Conservation (phyloP, 2,797 vertebrate species). For the Melanotaenia nigrans region DNA sequence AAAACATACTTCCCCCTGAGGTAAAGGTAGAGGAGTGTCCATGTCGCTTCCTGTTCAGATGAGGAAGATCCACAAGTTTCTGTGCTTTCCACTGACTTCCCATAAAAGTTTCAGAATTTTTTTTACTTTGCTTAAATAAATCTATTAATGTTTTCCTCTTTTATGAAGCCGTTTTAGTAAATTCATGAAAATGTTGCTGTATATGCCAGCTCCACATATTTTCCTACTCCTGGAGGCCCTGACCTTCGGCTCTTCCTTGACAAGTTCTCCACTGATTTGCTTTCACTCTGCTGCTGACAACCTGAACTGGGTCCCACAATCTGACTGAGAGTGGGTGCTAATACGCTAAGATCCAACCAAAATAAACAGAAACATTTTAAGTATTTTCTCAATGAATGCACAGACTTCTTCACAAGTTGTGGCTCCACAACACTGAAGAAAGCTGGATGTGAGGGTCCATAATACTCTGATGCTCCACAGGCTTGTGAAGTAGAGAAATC, state of each 20-base stretch:
- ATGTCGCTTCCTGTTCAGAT: constrained; percentile 54
- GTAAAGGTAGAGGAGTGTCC: constrained; percentile 67
- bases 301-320: background rate
- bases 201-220: background rate
- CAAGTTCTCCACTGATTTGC: background rate
- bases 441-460: background rate
- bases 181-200: background rate
- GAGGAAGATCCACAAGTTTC: background rate
- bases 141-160: background rate
- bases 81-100: constrained; percentile 1
- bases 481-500: constrained; percentile 47
- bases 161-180: background rate
- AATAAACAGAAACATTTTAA: background rate
- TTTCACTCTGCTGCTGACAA: background rate
- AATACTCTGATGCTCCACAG: background rate
- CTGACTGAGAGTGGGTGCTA: background rate
- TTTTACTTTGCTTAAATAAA: background rate
- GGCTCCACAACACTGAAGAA: background rate
- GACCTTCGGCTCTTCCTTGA: background rate
- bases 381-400: background rate
- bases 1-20: constrained; percentile 65
- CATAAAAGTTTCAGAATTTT: background rate
- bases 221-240: background rate
- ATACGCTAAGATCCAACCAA: background rate
- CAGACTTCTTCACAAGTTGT: background rate